These are phyloP conservation scores for Galeopsomyia nigrocyanea DNA, from an alignment of 2,888 invertebrate genomes.

Conservation along the genomic window DNA sequence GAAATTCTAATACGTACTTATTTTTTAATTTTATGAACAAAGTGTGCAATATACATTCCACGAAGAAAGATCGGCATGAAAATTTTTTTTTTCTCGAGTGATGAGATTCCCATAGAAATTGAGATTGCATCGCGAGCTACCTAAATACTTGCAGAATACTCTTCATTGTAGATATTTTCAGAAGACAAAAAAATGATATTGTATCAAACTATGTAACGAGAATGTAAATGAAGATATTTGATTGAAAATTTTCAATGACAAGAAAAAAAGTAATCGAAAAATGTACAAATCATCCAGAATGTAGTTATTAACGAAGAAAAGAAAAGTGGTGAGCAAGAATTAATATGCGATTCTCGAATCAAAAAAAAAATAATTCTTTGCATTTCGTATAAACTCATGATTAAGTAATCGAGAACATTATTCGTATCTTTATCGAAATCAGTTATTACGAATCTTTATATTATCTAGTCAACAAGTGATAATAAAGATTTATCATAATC, in stretches of 20 bases:
- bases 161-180: too few relatives aligned
- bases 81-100: too few relatives aligned
- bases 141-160: too few relatives aligned
- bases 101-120: too few relatives aligned
- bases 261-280: slow-evolving; percentile 1
- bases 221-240: background rate
- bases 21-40: too few relatives aligned
- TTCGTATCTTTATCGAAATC: slow-evolving; percentile 55
- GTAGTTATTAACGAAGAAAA: slow-evolving; percentile 17
- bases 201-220: too few relatives aligned
- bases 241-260: background rate
- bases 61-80: too few relatives aligned
- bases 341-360: slow-evolving; percentile 23
- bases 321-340: slow-evolving; percentile 19
- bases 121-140: too few relatives aligned
- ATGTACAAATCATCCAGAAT: too few relatives aligned
- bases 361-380: slow-evolving; percentile 36
- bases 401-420: slow-evolving; percentile 36
- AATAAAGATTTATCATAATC: slow-evolving; percentile 68
- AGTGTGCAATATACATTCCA: too few relatives aligned
- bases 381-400: slow-evolving; percentile 14
- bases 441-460: slow-evolving; percentile 67
- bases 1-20: too few relatives aligned
- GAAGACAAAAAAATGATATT: too few relatives aligned
- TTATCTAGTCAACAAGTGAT: slow-evolving; percentile 68